Base-by-base conservation (phyloP, 2,113 vertebrate species). In the Hydrochoerus hydrochaeris region DNA sequence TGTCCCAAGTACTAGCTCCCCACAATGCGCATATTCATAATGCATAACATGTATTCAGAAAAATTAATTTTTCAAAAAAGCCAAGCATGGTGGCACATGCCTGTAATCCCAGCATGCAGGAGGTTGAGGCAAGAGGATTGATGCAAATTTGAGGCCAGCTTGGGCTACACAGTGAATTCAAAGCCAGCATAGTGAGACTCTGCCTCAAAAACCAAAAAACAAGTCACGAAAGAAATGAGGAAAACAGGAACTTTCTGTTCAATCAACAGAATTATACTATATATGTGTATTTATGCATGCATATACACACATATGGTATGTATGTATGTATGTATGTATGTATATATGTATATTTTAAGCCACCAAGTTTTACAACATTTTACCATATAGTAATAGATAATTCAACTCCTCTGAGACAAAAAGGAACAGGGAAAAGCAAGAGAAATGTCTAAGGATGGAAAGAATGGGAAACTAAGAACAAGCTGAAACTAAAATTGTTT, bases 381-480 rank as follows among this genome's bases (percentile, higher is more conserved):
- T 91, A n/a, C 35, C 90, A 71, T 14, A 46, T 0, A 54, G 52
- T 44, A 71, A 63, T 4, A 73, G n/a, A 52, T 32, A 88, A 63
- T 3, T 5, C 32, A 63, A 85, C 12, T 89, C 60, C 75, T 46
- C 58, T n/a, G 24, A 52, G 32, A 44, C 30, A 73, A 67, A 83
- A 54, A 85, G 30, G 14, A 95, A 3, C 1, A 85, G 57, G 57
- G 22, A 62, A 44, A 86, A 73, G 49, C 7, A 80, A 78, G 16
- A 88, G 38, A 96, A 81, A 46, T 81, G 62, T 46, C 80, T 65
- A 85, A 69, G 44, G 93, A 86, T 58, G 22, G 57, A 63, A 92
- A 57, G 73, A 90, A 84, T 13, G 54, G 26, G 93, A 91, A 46
- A 73, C 30, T 19, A 38, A 87, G 35, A 92, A 54, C 11, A 7